phyloP scores from a whole-genome alignment of 2,888 invertebrate genomes.

The Quadroppia sp. region DNA sequence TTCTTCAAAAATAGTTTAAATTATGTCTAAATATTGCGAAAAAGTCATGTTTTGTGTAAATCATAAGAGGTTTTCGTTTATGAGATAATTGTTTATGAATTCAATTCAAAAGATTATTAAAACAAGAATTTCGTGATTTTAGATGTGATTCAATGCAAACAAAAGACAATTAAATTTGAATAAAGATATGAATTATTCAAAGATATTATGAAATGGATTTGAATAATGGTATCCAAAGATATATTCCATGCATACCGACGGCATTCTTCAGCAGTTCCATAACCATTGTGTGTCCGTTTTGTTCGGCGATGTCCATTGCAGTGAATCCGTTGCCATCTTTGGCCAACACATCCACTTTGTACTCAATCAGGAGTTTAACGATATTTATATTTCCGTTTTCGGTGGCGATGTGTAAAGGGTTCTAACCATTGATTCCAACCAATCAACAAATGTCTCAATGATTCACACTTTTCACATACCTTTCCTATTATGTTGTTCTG shows the following conservation, averaged over 20 bases:
- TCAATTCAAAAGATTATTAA: too few relatives aligned
- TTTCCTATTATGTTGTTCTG: slow-evolving; percentile 58
- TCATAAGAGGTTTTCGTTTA: too few relatives aligned
- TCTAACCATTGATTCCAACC: slow-evolving; percentile 55
- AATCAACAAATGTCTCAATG: background rate
- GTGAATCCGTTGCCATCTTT: slow-evolving; percentile 66
- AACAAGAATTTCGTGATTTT: background rate
- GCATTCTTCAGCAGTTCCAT: slow-evolving; percentile 63
- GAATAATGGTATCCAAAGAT: too few relatives aligned
- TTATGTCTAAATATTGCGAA: too few relatives aligned
- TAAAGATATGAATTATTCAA: background rate
- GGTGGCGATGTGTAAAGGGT: slow-evolving; percentile 73
- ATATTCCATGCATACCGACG: slow-evolving; percentile 58
- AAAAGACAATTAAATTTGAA: background rate
- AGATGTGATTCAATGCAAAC: background rate
- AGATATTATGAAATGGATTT: background rate
- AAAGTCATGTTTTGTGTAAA: too few relatives aligned
- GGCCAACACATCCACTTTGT: slow-evolving; percentile 63
- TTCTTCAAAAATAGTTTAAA: too few relatives aligned
- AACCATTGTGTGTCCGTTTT: slow-evolving; percentile 64
- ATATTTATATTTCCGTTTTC: slow-evolving; percentile 73
- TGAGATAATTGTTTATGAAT: too few relatives aligned
- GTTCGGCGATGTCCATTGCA: slow-evolving; percentile 67
- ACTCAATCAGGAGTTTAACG: slow-evolving; percentile 63
- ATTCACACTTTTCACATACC: slow-evolving; percentile 63